Evolutionary conservation across 2,797 vertebrate species (phyloP).

Genomic region (Anguilla megastoma): DNA sequence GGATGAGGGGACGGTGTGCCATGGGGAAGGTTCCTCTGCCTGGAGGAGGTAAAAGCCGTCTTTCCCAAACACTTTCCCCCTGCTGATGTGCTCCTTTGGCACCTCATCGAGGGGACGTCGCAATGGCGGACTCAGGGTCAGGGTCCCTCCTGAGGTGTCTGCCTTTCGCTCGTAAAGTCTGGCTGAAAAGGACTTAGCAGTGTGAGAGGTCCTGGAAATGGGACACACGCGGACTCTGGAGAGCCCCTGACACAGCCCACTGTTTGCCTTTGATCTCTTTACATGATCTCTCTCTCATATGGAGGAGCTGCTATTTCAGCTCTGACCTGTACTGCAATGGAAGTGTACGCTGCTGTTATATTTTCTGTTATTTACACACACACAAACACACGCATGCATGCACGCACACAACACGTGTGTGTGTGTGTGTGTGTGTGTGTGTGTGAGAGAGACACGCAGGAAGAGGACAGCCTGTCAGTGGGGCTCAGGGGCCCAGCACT

Average conservation of each 20-base stretch:
- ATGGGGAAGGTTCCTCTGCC: conserved; percentile 74
- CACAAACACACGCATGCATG: no score
- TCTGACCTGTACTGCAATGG: not conserved
- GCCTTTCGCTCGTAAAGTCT: conserved; percentile 66
- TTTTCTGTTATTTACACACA: not conserved
- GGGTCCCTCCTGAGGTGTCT: conserved; percentile 66
- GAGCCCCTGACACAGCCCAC: conserved; percentile 63
- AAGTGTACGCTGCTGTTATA: not conserved
- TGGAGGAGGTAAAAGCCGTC: conserved; percentile 68
- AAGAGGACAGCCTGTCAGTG: conserved; percentile 21
- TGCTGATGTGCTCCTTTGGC: conserved; percentile 80
- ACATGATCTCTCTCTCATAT: not conserved
- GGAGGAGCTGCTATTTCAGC: conserved; percentile 11
- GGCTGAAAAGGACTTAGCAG: conserved; percentile 71
- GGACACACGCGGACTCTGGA: conserved; percentile 70
- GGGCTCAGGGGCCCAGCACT: conserved; percentile 43
- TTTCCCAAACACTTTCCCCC: conserved; percentile 71
- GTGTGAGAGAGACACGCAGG: not conserved
- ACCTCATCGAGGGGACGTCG: conserved; percentile 75
- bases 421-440: conserved; percentile 18
- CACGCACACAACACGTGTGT: not conserved
- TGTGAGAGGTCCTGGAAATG: conserved; percentile 70
- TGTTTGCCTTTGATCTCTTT: conserved; percentile 32
- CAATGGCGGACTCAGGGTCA: conserved; percentile 75
- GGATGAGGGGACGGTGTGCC: conserved; percentile 67